Evolutionary conservation across 2,797 vertebrate genomes (phyloP), one percentile per base, ranked within the genome.

Genomic region (Basileuterus tristriatus): DNA sequence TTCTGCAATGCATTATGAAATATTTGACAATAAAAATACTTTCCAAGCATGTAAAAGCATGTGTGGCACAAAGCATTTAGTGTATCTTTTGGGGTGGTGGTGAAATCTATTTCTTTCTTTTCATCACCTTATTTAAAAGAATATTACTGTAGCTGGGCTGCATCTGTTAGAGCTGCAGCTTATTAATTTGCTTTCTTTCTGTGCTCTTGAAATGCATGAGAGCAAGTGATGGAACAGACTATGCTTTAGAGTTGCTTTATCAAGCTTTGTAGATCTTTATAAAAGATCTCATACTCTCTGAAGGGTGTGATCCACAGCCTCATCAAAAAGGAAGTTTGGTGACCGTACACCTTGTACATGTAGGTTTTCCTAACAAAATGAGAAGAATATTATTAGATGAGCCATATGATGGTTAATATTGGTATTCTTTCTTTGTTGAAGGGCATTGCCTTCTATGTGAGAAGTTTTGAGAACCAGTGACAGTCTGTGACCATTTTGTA

Each of bases 11-110:
- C 6, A 5, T 67, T 91, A 29, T 64, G 20, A 55, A 92, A 26
- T 81, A 88, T 15, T 8, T 53, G 50, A 36, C 43, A 78, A 41
- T 20, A 67, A 53, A 79, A 39, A 52, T 67, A 37, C 9, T 90
- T 74, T 49, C 17, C 19, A 69, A 63, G n/a, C 19, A n/a, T n/a
- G 7, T 72, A 52, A 65, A 82, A 77, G 15, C 37, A 37, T 8
- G 8, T 32, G 6, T 39, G 7, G 11, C 5, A 37, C 70, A 77
- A 71, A 90, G 43, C 15, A 16, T 16, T 16, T 21, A 22, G 8
- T 44, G 19, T 44, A 2, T 56, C 12, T 62, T 3, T 23, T 0
- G 0, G 39, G 6, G 0, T 12, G 11, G 12, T 41, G 14, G 14
- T n/a, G 11, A 39, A 52, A 36, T 52, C 9, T 43, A 1, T 43